These are phyloP conservation scores for Epicauta chinensis DNA, from an alignment of 1,140 invertebrate species.

Conservation along the genomic window DNA sequence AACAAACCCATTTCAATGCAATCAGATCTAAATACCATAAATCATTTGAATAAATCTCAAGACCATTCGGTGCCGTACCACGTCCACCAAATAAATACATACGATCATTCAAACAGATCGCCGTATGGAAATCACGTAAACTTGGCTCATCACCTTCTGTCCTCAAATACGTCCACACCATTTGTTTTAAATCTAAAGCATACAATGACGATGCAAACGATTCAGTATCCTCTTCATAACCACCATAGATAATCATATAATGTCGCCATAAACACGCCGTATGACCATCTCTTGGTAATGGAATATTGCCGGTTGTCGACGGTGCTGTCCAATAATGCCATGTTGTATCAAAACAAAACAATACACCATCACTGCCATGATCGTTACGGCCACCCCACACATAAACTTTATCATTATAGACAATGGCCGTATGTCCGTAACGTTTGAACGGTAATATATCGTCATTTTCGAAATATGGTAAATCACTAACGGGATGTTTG, in stretches of 20 bases:
- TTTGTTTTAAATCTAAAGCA: slow-evolving; percentile 64
- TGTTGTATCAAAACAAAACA: slow-evolving; percentile 76
- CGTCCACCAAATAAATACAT: slow-evolving; percentile 88
- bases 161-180: slow-evolving; percentile 62
- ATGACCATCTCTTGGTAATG: slow-evolving; percentile 82
- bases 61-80: slow-evolving; percentile 55
- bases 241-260: slow-evolving; percentile 88
- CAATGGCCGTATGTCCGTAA: slow-evolving; percentile 85
- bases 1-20: slow-evolving; percentile 61
- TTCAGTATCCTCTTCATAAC: slow-evolving; percentile 73
- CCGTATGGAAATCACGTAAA: slow-evolving; percentile 83
- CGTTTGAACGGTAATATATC: slow-evolving; percentile 40
- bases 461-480: slow-evolving; percentile 41
- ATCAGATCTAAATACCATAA: slow-evolving; percentile 70
- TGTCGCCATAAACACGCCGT: slow-evolving; percentile 75
- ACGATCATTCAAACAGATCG: slow-evolving; percentile 60
- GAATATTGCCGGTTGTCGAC: slow-evolving; percentile 57
- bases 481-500: slow-evolving; percentile 44
- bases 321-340: slow-evolving; percentile 63
- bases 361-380: slow-evolving; percentile 64
- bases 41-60: slow-evolving; percentile 71
- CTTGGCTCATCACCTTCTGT: slow-evolving; percentile 56
- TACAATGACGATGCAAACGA: slow-evolving; percentile 76
- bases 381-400: slow-evolving; percentile 91
- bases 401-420: slow-evolving; percentile 68